Base-by-base conservation (phyloP, 2,797 vertebrate species). In the Rousettus madagascariensis region DNA sequence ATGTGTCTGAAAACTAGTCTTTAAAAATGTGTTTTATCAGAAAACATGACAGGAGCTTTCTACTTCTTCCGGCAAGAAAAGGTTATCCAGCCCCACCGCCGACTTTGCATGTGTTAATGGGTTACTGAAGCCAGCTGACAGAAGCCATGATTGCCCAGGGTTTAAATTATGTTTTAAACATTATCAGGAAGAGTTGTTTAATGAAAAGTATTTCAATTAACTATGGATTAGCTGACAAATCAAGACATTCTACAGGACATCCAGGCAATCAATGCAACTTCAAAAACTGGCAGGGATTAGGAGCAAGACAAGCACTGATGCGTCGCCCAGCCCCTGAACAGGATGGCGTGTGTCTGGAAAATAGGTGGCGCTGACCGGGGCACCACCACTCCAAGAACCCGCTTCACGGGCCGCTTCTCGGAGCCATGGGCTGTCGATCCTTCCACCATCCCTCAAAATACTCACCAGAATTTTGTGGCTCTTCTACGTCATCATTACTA, bases 1-100 rank as follows among this genome's bases (percentile, higher is more conserved):
- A 75, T 28, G 41, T 66, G 11, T 38, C 68, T 95, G 65, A 89
- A 94, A 94, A 95, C 30, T 86, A 46, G 71, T 43, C 86, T 90
- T 57, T 75, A 75, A 91, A 90, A 92, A 66, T 82, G 28, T 72
- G 41, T 65, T 94, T 86, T 59, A 79, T 69, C n/a, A 94, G 89
- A 94, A 92, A 78, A 89, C 36, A n/a, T 20, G 69, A 65, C 24
- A 22, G 24, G 71, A 86, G 38, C 28, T 89, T 79, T 80, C 78
- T 59, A 51, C 63, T 57, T 46, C 33, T 79, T 86, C 13, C 28
- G 26, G 19, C 59, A 71, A 95, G 38, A 57, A 72, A 41, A 77
- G 4, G 5, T 10, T 75, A 28, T 49, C 28, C 26, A 84, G 17
- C 22, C 36, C 63, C 61, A 65, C 3, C 33, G 46, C 2, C 68